Conservation (phyloP, 2,797 vertebrate species). For the Thaleichthys pacificus region DNA sequence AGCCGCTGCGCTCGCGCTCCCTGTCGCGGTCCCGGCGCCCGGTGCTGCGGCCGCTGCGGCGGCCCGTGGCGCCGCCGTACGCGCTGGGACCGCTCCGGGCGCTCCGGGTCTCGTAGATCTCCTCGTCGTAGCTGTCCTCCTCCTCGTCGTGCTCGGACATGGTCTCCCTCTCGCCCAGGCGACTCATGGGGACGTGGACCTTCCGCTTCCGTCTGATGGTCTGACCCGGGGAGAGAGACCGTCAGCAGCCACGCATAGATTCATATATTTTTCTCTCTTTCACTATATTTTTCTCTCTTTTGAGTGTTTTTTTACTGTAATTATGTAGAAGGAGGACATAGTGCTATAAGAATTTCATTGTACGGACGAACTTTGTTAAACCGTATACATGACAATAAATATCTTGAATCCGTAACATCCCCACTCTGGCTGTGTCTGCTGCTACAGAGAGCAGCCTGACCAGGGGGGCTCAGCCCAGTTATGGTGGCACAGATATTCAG, state of each 20-base stretch:
- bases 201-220: slow-evolving; percentile 97
- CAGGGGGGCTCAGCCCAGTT: too few relatives aligned
- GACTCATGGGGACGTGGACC: slow-evolving; percentile 89
- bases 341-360: too few relatives aligned
- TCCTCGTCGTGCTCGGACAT: slow-evolving; percentile 92
- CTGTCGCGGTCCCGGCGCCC: slow-evolving; percentile 70
- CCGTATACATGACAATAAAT: too few relatives aligned
- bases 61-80: slow-evolving; percentile 77
- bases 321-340: too few relatives aligned
- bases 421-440: not conserved
- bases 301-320: too few relatives aligned
- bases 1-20: slow-evolving; percentile 85
- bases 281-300: too few relatives aligned
- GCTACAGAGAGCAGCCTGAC: too few relatives aligned
- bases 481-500: too few relatives aligned
- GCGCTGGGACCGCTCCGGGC: slow-evolving; percentile 74
- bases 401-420: not conserved
- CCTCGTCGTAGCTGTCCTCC: slow-evolving; percentile 96
- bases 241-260: not conserved
- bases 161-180: slow-evolving; percentile 87
- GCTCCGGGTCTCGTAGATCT: slow-evolving; percentile 85
- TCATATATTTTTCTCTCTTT: too few relatives aligned
- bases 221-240: slow-evolving; percentile 58
- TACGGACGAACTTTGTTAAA: too few relatives aligned
- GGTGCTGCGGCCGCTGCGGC: slow-evolving; percentile 79